Evolutionary conservation across 1,140 invertebrate genomes (phyloP).

Genomic region (Aphelinus atriplicis): DNA sequence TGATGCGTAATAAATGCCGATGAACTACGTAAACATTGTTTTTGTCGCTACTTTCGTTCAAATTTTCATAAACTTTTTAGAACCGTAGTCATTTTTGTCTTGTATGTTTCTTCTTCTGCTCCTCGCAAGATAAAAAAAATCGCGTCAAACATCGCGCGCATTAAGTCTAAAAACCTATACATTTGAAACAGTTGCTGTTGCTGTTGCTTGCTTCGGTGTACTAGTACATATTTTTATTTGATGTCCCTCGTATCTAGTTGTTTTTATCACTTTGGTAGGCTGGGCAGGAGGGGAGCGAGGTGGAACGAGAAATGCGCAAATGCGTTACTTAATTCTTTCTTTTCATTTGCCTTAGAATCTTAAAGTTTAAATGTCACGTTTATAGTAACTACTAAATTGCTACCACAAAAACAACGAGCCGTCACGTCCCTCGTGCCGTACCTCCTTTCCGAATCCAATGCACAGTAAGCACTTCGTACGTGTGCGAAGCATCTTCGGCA

Average conservation of each 20-base stretch:
- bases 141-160: conserved; percentile 15
- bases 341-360: conserved; percentile 36
- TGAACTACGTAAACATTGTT: conserved; percentile 15
- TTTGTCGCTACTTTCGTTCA: not conserved
- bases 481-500: too few relatives aligned
- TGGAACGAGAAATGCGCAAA: conserved; percentile 35
- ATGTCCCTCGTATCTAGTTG: not conserved
- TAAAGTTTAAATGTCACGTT: conserved; percentile 32
- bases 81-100: conserved; percentile 1
- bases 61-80: conserved; percentile 3
- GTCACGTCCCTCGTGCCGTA: conserved; percentile 18
- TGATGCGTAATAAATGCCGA: conserved; percentile 16
- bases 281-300: conserved; percentile 33
- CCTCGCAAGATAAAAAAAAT: conserved; percentile 29
- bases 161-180: conserved; percentile 30
- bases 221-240: not conserved
- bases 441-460: not conserved
- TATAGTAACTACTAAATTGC: conserved; percentile 34
- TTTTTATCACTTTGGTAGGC: conserved; percentile 25
- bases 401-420: conserved; percentile 26
- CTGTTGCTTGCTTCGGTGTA: conserved; percentile 7
- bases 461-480: too few relatives aligned
- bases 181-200: conserved; percentile 7
- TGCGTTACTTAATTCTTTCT: conserved; percentile 4
- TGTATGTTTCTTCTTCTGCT: not conserved